phyloP scores from a whole-genome alignment of 2,888 invertebrate genomes.

The Griposia aprilina region DNA sequence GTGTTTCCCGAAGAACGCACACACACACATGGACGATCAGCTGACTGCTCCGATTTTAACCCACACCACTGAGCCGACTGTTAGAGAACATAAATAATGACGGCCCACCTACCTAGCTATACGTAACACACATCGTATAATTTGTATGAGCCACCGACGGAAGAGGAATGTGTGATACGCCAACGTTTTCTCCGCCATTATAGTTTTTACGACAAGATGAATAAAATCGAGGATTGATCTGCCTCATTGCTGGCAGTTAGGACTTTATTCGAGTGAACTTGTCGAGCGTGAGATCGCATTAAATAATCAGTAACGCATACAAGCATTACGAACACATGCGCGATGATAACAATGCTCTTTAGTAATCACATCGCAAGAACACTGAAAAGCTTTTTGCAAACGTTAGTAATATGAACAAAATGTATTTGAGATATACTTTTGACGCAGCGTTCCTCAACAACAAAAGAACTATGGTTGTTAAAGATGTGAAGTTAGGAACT shows the following conservation, averaged over 20 bases:
- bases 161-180: constrained; percentile 87
- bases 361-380: constrained; percentile 58
- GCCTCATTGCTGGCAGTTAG: constrained; percentile 77
- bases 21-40: constrained; percentile 87
- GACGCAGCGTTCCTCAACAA: constrained; percentile 5
- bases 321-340: constrained; percentile 80
- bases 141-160: constrained; percentile 87
- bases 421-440: constrained; percentile 16
- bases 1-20: constrained; percentile 90
- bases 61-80: constrained; percentile 88
- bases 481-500: constrained; percentile 5
- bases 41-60: constrained; percentile 91
- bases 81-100: constrained; percentile 91
- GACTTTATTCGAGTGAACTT: constrained; percentile 76
- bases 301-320: constrained; percentile 86
- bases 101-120: constrained; percentile 90
- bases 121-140: constrained; percentile 89
- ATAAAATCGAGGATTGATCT: constrained; percentile 82
- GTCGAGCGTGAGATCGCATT: constrained; percentile 84
- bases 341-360: constrained; percentile 76
- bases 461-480: not conserved
- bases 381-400: constrained; percentile 53
- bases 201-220: constrained; percentile 82
- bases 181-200: constrained; percentile 82
- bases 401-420: constrained; percentile 29